A percentile compares a stretch with the other conserved stretches of the same genome.
phyloP scores from a whole-genome alignment of 2,888 invertebrate genomes.

The Drosophila mulleri region DNA sequence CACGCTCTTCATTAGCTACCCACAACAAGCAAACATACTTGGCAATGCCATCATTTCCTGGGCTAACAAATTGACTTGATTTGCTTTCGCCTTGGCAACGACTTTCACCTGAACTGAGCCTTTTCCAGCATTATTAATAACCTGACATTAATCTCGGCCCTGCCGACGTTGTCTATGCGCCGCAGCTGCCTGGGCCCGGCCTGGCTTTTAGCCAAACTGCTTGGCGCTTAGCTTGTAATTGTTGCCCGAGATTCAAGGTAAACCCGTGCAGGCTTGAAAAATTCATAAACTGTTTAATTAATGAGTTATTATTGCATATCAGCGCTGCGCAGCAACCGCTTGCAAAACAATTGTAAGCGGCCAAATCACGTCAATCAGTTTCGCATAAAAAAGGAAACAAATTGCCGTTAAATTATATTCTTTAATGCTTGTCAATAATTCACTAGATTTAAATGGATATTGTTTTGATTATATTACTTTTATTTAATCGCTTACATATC shows the following conservation, averaged over 20 bases:
- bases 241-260: slow-evolving; percentile 63
- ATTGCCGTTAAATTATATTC: slow-evolving; percentile 4
- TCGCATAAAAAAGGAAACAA: neutral
- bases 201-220: slow-evolving; percentile 59
- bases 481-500: too few species aligned
- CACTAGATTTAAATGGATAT: slow-evolving; percentile 1
- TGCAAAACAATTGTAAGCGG: slow-evolving; percentile 8
- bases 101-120: slow-evolving; percentile 49
- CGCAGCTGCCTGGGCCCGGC: slow-evolving; percentile 56
- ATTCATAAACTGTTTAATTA: slow-evolving; percentile 55
- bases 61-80: slow-evolving; percentile 73
- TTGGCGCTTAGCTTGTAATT: slow-evolving; percentile 66
- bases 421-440: neutral
- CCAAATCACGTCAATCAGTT: neutral
- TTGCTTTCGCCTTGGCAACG: slow-evolving; percentile 40
- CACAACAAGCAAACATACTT: slow-evolving; percentile 59
- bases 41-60: slow-evolving; percentile 42
- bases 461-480: neutral
- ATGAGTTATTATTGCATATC: slow-evolving; percentile 33
- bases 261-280: slow-evolving; percentile 7
- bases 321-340: slow-evolving; percentile 7
- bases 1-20: slow-evolving; percentile 63
- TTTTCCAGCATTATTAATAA: slow-evolving; percentile 66
- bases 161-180: slow-evolving; percentile 43
- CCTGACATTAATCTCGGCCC: slow-evolving; percentile 66